These are phyloP conservation scores for Ia io DNA, from an alignment of 2,113 vertebrate species.

Conservation along the genomic window DNA sequence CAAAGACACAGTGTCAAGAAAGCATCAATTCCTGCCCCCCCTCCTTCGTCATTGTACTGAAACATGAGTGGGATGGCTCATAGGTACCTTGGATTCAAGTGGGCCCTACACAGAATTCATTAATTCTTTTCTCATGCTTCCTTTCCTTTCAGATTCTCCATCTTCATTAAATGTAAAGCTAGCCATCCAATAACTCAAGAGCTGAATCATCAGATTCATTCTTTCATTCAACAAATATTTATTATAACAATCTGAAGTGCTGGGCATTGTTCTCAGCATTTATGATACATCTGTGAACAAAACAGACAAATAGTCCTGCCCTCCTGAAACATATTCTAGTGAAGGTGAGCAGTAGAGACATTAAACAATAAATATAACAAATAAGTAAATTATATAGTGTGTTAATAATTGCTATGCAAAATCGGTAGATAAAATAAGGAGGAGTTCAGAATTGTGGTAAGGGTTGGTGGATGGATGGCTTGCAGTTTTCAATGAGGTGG, in stretches of 20 bases:
- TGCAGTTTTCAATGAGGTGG: neutral
- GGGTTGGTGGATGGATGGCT: neutral
- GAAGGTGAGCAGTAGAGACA: neutral
- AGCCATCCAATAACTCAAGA: neutral
- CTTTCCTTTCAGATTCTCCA: neutral
- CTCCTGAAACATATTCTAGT: neutral
- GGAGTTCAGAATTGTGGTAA: neutral
- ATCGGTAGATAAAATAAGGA: neutral
- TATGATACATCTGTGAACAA: neutral
- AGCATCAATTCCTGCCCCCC: neutral
- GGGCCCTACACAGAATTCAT: neutral
- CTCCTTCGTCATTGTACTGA: neutral
- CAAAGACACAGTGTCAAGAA: neutral
- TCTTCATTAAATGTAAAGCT: neutral
- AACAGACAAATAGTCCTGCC: neutral
- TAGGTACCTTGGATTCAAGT: neutral
- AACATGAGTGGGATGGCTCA: neutral
- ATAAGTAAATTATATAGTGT: neutral
- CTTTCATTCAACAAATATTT: neutral
- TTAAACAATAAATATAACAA: neutral
- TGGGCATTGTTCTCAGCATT: neutral
- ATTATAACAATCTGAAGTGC: neutral
- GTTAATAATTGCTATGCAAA: neutral
- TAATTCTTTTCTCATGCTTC: neutral
- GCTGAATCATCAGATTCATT: neutral